A percentile compares a stretch with the other conserved stretches of the same genome.
These are phyloP conservation scores for Lophura nycthemera DNA, from an alignment of 2,113 vertebrate genomes.

Conservation along the genomic window DNA sequence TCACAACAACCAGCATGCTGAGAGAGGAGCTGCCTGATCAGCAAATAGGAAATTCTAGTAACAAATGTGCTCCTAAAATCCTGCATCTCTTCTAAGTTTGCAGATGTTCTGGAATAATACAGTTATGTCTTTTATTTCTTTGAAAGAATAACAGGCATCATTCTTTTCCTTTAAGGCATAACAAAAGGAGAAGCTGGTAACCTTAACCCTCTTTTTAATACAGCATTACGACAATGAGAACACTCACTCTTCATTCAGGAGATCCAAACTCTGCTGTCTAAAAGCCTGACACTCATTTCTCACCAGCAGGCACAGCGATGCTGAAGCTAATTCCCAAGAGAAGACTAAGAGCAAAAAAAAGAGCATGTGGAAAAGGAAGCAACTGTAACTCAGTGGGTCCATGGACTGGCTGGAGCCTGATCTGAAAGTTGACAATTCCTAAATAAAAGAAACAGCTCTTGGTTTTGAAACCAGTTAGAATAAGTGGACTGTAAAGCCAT, in stretches of 20 bases:
- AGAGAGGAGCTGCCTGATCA: constrained; percentile 38
- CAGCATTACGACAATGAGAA: neutral
- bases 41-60: neutral
- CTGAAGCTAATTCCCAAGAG: neutral
- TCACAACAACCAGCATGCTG: neutral
- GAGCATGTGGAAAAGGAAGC: neutral
- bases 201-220: neutral
- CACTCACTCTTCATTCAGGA: neutral
- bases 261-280: neutral
- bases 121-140: neutral
- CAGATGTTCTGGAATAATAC: neutral
- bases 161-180: neutral
- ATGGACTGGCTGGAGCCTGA: neutral
- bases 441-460: constrained; percentile 18
- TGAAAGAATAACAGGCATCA: neutral
- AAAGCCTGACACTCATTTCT: neutral
- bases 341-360: neutral
- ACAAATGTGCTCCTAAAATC: constrained; percentile 19
- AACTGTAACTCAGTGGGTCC: neutral
- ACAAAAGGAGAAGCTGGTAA: neutral
- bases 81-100: neutral
- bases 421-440: neutral
- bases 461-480: neutral
- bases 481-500: neutral
- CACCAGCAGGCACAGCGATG: neutral